Conservation (phyloP, 2,113 vertebrate genomes). For the Aptenodytes forsteri region DNA sequence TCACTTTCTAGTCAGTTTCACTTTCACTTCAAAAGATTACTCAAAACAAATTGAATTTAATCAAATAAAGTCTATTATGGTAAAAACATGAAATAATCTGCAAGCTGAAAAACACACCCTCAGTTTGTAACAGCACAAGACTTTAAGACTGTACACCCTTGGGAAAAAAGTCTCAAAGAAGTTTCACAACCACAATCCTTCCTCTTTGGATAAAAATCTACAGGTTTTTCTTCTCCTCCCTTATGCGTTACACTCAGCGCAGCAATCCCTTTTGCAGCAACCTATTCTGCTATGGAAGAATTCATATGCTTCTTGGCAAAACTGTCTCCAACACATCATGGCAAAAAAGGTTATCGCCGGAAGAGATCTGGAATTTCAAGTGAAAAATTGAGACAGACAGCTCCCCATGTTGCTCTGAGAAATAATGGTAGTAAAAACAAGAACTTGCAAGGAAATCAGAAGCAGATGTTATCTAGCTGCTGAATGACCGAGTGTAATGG, state of each 20-base stretch:
- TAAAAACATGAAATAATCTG: background rate
- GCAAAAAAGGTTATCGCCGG: background rate
- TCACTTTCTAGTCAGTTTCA: constrained; percentile 60
- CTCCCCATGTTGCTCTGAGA: background rate
- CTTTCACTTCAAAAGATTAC: constrained; percentile 12
- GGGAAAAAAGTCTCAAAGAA: background rate
- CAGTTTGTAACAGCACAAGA: background rate
- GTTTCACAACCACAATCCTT: background rate
- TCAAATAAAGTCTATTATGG: background rate
- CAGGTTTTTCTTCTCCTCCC: background rate
- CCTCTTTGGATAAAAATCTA: background rate
- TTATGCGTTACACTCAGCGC: fast-evolving
- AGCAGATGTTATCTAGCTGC: background rate
- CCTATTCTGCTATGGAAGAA: background rate
- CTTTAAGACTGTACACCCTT: background rate
- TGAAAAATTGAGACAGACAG: background rate
- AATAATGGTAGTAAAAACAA: background rate
- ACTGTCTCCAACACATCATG: background rate
- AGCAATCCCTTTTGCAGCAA: background rate
- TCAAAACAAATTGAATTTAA: background rate
- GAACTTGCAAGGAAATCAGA: background rate
- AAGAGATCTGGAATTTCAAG: background rate
- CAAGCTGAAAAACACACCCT: background rate
- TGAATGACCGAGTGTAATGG: background rate
- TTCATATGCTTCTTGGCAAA: background rate